Base-by-base conservation (phyloP, 1,140 invertebrate species). In the Diachasmimorpha longicaudata region DNA sequence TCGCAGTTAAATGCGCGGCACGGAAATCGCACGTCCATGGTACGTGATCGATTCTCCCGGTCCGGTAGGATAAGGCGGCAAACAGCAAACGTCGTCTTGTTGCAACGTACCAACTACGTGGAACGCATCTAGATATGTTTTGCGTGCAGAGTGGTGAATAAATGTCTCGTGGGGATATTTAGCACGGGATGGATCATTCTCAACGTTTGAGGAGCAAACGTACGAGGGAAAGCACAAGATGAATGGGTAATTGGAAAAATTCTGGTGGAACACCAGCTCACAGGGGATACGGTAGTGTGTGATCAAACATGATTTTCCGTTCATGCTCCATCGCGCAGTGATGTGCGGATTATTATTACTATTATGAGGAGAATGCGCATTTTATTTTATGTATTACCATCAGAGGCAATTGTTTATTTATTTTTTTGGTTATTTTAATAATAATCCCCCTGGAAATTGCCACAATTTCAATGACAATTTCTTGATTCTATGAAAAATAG, bases 41-140 rank as follows among this genome's bases (percentile, higher is more conserved):
- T 69, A 74, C 73, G 73, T 74, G 73, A 74, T 74, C 66, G 73
- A 69, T 74, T 69, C 63, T 52, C 39, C 39, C 42, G 69, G 39
- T 55, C 37, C 36, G 68, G 37, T 76, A 23, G n/a, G 55, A 52
- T 25, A 39, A 63, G 19, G 46, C 74, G 74, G 74, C 74, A 71
- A 75, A 46, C 44, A 9, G 66, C 39, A 63, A 70, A 71, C 74
- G 23, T 69, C 42, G 44, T 58, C 16, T 55, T 55, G 10, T 16
- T 55, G 68, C 39, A 44, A 36, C 39, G 36, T 70, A 44, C 36
- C 25, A 44, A 66, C 39, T 67, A 71, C 74, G 48, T 37, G 23
- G 31, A 19, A 74, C 16, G 73, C 73, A 74, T 74, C 42, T n/a
- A 55, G 42, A 74, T 69, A 52, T 31, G 10, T 63, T 63, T 25